Percentiles rank a stretch among this genome's conserved stretches.
Conservation (phyloP, 2,888 invertebrate species). For the Macropis europaea region DNA sequence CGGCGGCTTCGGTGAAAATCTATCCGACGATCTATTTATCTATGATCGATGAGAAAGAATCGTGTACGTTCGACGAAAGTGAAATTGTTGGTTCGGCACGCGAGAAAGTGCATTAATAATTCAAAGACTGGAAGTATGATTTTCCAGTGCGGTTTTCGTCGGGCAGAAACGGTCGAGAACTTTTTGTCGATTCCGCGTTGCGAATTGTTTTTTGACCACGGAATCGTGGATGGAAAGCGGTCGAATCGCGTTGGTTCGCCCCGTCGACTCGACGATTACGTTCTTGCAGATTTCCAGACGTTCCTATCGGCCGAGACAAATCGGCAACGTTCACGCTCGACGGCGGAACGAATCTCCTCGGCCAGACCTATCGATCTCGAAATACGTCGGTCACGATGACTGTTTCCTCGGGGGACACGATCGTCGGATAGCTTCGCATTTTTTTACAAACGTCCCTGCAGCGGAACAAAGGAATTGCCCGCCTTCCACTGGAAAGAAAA, state of each 20-base stretch:
- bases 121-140: constrained; percentile 14
- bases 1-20: background rate
- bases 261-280: background rate
- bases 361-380: background rate
- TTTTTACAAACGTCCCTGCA: background rate
- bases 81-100: constrained; percentile 14
- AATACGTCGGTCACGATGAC: constrained; percentile 30
- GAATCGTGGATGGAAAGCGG: background rate
- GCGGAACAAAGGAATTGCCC: background rate
- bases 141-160: background rate
- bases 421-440: background rate
- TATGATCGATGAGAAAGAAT: background rate
- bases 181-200: background rate
- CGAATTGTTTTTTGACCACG: background rate
- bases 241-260: background rate
- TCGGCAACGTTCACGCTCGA: constrained; percentile 2
- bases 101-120: constrained; percentile 52
- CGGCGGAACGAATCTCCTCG: constrained; percentile 17
- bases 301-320: background rate
- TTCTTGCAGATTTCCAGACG: background rate
- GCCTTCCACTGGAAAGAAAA: background rate
- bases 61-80: constrained; percentile 10
- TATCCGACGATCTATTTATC: too few relatives aligned
- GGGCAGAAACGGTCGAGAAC: background rate
- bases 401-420: background rate